phyloP scores from a whole-genome alignment of 2,113 vertebrate species.

The Peromyscus maniculatus region DNA sequence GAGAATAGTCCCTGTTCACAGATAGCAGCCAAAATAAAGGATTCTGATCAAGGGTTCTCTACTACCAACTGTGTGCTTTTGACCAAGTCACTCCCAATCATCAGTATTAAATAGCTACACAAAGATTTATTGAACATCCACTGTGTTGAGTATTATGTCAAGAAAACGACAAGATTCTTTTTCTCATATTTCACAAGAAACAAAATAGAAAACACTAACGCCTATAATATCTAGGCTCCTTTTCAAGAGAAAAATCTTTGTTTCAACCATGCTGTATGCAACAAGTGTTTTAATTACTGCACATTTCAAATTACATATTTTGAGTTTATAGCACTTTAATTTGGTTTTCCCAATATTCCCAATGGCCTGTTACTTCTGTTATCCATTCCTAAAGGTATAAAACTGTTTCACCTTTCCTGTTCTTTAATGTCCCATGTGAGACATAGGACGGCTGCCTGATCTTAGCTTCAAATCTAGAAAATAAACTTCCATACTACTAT shows the following conservation, averaged over 20 bases:
- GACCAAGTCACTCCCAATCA: background rate
- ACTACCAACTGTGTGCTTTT: background rate
- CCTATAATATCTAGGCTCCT: background rate
- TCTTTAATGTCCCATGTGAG: background rate
- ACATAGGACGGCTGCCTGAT: background rate
- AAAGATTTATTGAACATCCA: background rate
- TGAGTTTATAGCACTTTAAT: background rate
- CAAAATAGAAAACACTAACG: background rate
- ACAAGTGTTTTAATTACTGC: constrained; percentile 8
- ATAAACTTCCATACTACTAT: background rate
- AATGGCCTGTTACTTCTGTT: background rate
- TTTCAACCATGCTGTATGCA: background rate
- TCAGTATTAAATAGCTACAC: background rate
- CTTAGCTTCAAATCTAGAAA: background rate
- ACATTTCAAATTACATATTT: constrained; percentile 16
- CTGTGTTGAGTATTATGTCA: background rate
- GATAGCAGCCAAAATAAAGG: background rate
- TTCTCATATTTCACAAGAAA: constrained; percentile 7
- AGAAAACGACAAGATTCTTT: background rate
- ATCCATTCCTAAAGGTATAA: background rate
- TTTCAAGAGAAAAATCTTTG: background rate
- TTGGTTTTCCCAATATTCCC: background rate
- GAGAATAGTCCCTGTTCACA: background rate
- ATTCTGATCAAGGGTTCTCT: background rate
- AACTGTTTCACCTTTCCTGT: background rate